These are phyloP conservation scores for Centroberyx gerrardi DNA, from an alignment of 2,797 vertebrate genomes.

Conservation along the genomic window DNA sequence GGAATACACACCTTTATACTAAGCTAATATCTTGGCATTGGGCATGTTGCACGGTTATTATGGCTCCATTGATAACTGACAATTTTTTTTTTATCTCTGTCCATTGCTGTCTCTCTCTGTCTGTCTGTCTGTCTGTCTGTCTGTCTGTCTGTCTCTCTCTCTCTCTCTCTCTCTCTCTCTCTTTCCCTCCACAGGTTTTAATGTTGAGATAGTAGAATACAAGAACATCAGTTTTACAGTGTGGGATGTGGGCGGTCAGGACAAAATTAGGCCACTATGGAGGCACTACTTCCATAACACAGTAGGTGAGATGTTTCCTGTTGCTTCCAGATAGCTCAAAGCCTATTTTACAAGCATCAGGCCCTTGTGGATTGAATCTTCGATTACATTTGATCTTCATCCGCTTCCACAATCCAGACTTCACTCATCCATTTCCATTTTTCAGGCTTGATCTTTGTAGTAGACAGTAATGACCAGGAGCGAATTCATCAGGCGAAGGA, in stretches of 20 bases:
- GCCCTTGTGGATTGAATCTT: no score
- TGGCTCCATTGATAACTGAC: no score
- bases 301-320: slow-evolving; percentile 81
- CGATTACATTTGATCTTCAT: background rate
- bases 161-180: slow-evolving; percentile 1
- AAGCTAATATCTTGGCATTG: no score
- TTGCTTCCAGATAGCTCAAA: background rate
- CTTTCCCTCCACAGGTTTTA: slow-evolving; percentile 83
- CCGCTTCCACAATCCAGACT: background rate
- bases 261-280: slow-evolving; percentile 91
- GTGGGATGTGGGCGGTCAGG: slow-evolving; percentile 91
- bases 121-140: no score
- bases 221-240: slow-evolving; percentile 92
- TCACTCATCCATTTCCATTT: background rate
- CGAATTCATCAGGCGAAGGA: slow-evolving; percentile 85
- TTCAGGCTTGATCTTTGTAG: slow-evolving; percentile 89
- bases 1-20: no score
- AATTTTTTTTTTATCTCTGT: background rate
- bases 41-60: no score
- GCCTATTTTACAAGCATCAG: background rate
- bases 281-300: slow-evolving; percentile 92
- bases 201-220: slow-evolving; percentile 90
- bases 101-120: no score
- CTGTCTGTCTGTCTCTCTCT: background rate
- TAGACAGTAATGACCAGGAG: slow-evolving; percentile 90